Evolutionary conservation across 1,140 invertebrate genomes (phyloP).

Genomic region (Laodelphax striatellus): DNA sequence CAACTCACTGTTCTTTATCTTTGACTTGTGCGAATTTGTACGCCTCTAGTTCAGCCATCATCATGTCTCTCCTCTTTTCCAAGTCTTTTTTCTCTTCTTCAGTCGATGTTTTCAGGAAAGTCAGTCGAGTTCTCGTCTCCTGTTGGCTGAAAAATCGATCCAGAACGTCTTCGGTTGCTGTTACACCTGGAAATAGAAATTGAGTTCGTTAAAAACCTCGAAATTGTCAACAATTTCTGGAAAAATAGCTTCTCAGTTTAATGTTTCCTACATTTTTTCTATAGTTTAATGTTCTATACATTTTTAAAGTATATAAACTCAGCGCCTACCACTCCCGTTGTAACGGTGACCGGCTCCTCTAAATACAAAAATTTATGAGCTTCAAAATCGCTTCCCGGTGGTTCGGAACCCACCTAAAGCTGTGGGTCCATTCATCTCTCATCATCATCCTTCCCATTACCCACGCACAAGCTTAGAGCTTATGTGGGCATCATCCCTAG

Average conservation of each 20-base stretch:
- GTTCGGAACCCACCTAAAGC: too few species aligned
- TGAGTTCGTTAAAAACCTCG: neutral
- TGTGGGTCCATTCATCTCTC: too few species aligned
- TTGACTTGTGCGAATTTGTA: constrained; percentile 67
- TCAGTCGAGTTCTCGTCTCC: constrained; percentile 51
- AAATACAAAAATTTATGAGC: too few species aligned
- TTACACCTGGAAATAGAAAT: constrained; percentile 40
- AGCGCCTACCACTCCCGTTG: too few species aligned
- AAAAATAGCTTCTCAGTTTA: neutral
- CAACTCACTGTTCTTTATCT: constrained; percentile 59
- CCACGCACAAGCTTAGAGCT: too few species aligned
- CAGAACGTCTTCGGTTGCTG: constrained; percentile 56
- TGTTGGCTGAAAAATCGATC: constrained; percentile 57
- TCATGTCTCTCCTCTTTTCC: constrained; percentile 50
- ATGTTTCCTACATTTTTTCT: too few species aligned
- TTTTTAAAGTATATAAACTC: too few species aligned
- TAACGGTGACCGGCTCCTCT: too few species aligned
- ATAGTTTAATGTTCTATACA: too few species aligned
- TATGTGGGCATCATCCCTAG: too few species aligned
- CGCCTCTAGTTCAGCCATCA: constrained; percentile 56
- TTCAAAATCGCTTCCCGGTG: too few species aligned
- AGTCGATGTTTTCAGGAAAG: constrained; percentile 50
- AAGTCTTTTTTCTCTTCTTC: constrained; percentile 59
- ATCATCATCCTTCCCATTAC: too few species aligned
- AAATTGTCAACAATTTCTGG: neutral